These are phyloP conservation scores for Hipposideros larvatus DNA, from an alignment of 2,797 vertebrate species.

Conservation along the genomic window DNA sequence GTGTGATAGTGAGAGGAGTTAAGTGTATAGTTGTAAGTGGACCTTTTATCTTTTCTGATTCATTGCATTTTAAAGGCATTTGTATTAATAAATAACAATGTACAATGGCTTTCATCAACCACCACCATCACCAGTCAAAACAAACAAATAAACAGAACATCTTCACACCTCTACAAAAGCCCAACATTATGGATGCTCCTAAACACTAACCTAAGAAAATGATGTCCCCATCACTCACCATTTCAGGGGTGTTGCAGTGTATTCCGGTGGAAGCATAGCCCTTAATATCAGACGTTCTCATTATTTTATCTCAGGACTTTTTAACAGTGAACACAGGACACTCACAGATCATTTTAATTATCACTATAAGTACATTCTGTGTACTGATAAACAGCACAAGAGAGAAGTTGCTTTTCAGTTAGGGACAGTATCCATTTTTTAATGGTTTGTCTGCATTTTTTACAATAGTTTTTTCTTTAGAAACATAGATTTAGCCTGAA, in stretches of 20 bases:
- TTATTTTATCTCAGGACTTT: neutral
- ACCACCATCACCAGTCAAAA: neutral
- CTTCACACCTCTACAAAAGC: neutral
- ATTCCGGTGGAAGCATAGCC: neutral
- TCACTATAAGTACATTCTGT: neutral
- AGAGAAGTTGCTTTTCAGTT: constrained; percentile 31
- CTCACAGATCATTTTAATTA: constrained; percentile 9
- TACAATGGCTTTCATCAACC: neutral
- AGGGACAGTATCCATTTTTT: neutral
- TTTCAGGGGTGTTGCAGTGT: neutral
- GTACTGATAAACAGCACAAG: neutral
- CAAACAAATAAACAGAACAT: neutral
- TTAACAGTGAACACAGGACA: neutral
- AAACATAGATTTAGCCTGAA: neutral
- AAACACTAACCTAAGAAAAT: neutral
- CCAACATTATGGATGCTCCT: neutral
- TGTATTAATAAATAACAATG: constrained; percentile 7
- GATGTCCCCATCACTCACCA: neutral
- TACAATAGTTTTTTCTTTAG: neutral
- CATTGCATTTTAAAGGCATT: constrained; percentile 35
- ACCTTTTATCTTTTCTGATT: constrained; percentile 38
- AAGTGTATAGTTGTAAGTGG: neutral
- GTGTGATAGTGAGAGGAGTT: neutral
- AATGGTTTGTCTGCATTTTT: neutral
- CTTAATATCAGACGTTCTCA: neutral